These are phyloP conservation scores for Otolemur crassicaudatus DNA, from an alignment of 2,797 vertebrate species.

Conservation along the genomic window DNA sequence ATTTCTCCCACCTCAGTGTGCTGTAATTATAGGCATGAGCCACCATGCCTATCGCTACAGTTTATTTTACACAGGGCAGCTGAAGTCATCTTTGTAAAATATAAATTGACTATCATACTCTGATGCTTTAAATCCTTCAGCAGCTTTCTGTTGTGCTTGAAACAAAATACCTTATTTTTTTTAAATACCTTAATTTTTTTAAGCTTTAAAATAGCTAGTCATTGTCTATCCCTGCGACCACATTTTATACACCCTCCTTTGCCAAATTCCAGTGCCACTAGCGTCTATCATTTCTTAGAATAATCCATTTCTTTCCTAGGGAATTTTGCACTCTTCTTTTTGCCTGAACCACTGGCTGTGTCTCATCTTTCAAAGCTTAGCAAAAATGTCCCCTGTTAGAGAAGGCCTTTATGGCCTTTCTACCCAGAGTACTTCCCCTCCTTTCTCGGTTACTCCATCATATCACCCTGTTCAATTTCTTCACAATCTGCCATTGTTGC, in stretches of 20 bases:
- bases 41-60: not conserved
- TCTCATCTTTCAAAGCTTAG: not conserved
- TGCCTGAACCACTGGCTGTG: not conserved
- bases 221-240: not conserved
- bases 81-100: not conserved
- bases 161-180: not conserved
- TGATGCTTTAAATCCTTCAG: not conserved
- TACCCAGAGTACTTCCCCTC: not conserved
- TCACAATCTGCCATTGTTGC: not conserved
- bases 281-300: not conserved
- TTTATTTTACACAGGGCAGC: not conserved
- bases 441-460: not conserved
- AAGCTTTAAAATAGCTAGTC: not conserved
- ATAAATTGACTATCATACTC: not conserved
- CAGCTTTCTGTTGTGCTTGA: conserved; percentile 15
- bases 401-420: not conserved
- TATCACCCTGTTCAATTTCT: not conserved
- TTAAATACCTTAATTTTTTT: not conserved
- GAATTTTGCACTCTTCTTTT: not conserved
- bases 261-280: not conserved
- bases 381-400: not conserved
- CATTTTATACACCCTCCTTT: not conserved
- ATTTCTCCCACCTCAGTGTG: too few species aligned
- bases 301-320: not conserved
- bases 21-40: too few species aligned